These are phyloP conservation scores for Ranitomeya variabilis DNA, from an alignment of 2,113 vertebrate genomes.

Conservation along the genomic window DNA sequence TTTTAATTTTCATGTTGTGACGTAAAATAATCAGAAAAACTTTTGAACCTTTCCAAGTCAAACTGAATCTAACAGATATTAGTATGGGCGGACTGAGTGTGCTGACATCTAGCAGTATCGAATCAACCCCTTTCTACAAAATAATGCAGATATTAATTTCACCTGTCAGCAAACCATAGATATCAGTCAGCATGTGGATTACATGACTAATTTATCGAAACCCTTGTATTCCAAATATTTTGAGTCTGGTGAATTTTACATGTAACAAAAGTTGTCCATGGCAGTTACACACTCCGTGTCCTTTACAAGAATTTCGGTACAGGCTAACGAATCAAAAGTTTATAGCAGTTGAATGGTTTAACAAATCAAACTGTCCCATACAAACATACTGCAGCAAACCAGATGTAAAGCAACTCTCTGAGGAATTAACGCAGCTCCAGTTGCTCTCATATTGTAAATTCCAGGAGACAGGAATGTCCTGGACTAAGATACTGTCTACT, in stretches of 20 bases:
- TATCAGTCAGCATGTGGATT: conserved; percentile 48
- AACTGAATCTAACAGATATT: conserved; percentile 17
- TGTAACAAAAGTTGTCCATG: conserved; percentile 52
- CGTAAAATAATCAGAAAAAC: conserved; percentile 1
- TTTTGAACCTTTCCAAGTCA: conserved; percentile 13
- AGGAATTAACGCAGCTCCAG: conserved; percentile 58
- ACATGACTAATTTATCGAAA: conserved; percentile 49
- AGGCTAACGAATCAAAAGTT: conserved; percentile 48
- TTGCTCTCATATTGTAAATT: conserved; percentile 57
- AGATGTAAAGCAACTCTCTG: conserved; percentile 63
- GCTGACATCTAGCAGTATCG: conserved; percentile 18
- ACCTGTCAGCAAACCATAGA: conserved; percentile 48
- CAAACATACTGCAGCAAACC: conserved; percentile 67
- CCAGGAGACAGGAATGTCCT: conserved; percentile 56
- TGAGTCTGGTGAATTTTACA: conserved; percentile 40
- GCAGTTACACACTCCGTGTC: conserved; percentile 53
- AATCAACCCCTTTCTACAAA: conserved; percentile 11
- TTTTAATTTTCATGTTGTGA: neutral
- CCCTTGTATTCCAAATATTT: conserved; percentile 35
- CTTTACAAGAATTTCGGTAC: conserved; percentile 26
- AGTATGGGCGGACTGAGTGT: conserved; percentile 4
- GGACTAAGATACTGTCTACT: conserved; percentile 39
- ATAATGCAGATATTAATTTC: conserved; percentile 47
- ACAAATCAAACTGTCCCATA: conserved; percentile 65
- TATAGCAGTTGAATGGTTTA: conserved; percentile 63